phyloP scores from a whole-genome alignment of 2,888 invertebrate species.

The Melipona bicolor region DNA sequence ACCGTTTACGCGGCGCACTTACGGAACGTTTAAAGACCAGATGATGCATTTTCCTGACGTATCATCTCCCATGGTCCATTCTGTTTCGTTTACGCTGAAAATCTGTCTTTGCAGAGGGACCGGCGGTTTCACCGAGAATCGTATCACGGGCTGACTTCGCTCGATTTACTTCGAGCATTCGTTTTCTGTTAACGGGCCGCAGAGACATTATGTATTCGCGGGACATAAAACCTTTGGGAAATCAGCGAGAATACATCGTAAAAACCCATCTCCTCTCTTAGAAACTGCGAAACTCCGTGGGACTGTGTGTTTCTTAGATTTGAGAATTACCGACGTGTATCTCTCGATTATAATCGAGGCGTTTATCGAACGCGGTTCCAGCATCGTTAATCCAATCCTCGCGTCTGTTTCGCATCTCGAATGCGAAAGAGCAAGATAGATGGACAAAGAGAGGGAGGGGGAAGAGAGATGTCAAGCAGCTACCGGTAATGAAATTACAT shows the following conservation, averaged over 20 bases:
- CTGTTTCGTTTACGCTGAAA: constrained; percentile 68
- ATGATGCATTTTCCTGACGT: constrained; percentile 69
- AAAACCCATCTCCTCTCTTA: background rate
- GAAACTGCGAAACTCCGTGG: too few species aligned
- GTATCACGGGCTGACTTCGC: constrained; percentile 23
- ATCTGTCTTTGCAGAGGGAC: constrained; percentile 63
- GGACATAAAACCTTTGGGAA: constrained; percentile 50
- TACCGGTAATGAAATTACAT: constrained; percentile 35
- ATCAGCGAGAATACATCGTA: constrained; percentile 29
- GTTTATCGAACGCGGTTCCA: constrained; percentile 10
- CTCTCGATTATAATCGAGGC: constrained; percentile 19
- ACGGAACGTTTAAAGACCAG: constrained; percentile 67
- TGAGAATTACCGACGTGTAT: constrained; percentile 1
- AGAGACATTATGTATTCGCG: constrained; percentile 32
- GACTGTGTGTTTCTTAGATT: constrained; percentile 1
- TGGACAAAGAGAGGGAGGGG: background rate
- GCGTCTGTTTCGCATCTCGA: constrained; percentile 21
- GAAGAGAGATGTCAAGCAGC: background rate
- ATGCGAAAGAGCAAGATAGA: background rate
- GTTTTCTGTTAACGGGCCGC: constrained; percentile 37
- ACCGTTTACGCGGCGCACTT: constrained; percentile 51
- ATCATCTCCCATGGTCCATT: constrained; percentile 60
- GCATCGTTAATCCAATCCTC: constrained; percentile 13
- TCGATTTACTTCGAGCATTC: constrained; percentile 53
- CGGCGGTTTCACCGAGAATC: constrained; percentile 32